A percentile compares a stretch with the other conserved stretches of the same genome.
phyloP scores from a whole-genome alignment of 2,797 vertebrate genomes.

The Anolis apletophallus region DNA sequence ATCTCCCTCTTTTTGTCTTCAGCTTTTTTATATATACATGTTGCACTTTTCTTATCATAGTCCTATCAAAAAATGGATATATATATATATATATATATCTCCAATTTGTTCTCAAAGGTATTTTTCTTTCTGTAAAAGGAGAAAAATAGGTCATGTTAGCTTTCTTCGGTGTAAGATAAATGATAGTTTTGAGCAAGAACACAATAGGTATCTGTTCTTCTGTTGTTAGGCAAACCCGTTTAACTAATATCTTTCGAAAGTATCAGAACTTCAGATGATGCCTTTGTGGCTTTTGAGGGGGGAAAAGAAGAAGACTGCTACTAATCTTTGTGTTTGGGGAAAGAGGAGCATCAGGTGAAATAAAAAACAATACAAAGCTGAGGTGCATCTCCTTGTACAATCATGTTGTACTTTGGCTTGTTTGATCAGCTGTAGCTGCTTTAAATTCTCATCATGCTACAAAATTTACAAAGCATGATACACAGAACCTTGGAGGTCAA shows the following conservation, averaged over 20 bases:
- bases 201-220: not conserved
- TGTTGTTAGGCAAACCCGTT: conserved; percentile 58
- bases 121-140: not conserved
- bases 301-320: not conserved
- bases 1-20: not conserved
- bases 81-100: conserved; percentile 4
- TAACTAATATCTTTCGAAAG: conserved; percentile 41
- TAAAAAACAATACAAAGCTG: not conserved
- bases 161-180: conserved; percentile 39
- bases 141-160: conserved; percentile 24
- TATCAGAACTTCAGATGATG: conserved; percentile 41
- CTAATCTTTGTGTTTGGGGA: conserved; percentile 14
- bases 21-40: conserved; percentile 45
- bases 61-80: conserved; percentile 1
- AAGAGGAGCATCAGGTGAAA: conserved; percentile 4
- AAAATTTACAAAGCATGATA: not conserved
- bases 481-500: conserved; percentile 4
- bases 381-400: not conserved
- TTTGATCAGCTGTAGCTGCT: not conserved
- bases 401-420: not conserved
- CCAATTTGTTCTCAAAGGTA: conserved; percentile 30
- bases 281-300: not conserved
- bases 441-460: conserved; percentile 6
- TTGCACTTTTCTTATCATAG: conserved; percentile 31
- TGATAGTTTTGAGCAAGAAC: conserved; percentile 32